These are phyloP conservation scores for Volucella bombylans DNA, from an alignment of 2,888 invertebrate genomes.

Conservation along the genomic window DNA sequence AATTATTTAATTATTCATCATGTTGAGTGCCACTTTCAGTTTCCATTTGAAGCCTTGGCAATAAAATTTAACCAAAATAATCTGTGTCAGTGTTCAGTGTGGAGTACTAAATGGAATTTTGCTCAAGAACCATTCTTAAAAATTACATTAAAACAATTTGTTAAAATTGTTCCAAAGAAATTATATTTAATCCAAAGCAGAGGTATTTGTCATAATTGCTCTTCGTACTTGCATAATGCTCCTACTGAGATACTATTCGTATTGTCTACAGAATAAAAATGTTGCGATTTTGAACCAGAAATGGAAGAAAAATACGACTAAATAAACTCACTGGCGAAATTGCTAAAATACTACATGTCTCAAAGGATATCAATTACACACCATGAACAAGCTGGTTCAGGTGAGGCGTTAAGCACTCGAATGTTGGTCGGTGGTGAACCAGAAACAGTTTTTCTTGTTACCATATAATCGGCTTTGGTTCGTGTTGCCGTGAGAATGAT, in stretches of 20 bases:
- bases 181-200: slow-evolving; percentile 2
- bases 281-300: background rate
- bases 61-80: slow-evolving; percentile 46
- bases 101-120: background rate
- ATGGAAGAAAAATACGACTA: background rate
- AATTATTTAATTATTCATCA: slow-evolving; percentile 67
- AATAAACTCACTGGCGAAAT: slow-evolving; percentile 1
- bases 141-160: slow-evolving; percentile 44
- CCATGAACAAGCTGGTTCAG: slow-evolving; percentile 33
- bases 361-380: slow-evolving; percentile 32
- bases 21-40: slow-evolving; percentile 48
- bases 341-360: slow-evolving; percentile 4
- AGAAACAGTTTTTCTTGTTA: slow-evolving; percentile 30
- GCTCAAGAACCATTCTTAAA: slow-evolving; percentile 39
- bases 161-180: slow-evolving; percentile 27
- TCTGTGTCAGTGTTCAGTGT: slow-evolving; percentile 18
- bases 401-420: slow-evolving; percentile 44
- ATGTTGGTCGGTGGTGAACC: slow-evolving; percentile 43
- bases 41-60: slow-evolving; percentile 30
- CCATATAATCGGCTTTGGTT: slow-evolving; percentile 52
- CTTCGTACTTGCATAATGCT: background rate
- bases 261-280: background rate
- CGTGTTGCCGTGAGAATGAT: slow-evolving; percentile 53
- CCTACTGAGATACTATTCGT: slow-evolving; percentile 5
- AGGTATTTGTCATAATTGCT: slow-evolving; percentile 22